phyloP scores from a whole-genome alignment of 2,797 vertebrate species.

The Geotrypetes seraphini region DNA sequence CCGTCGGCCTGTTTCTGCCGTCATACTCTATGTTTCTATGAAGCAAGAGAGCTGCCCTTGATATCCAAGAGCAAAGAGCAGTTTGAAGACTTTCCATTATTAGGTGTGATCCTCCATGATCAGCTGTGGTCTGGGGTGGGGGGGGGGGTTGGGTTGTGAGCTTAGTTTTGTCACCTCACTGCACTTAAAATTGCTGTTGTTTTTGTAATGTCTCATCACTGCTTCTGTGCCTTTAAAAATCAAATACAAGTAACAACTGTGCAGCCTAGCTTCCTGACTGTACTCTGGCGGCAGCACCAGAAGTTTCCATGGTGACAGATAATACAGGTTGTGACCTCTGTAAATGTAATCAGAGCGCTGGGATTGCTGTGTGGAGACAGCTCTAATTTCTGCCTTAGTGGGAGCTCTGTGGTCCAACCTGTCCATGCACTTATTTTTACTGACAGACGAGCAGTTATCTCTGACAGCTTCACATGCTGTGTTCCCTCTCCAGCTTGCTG shows the following conservation, averaged over 20 bases:
- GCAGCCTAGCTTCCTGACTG: slow-evolving; percentile 32
- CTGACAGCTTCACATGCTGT: slow-evolving; percentile 23
- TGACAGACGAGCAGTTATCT: slow-evolving; percentile 62
- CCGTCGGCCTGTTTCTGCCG: too few relatives aligned
- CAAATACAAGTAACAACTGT: slow-evolving; percentile 48
- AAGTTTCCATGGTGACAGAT: slow-evolving; percentile 66
- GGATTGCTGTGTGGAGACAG: slow-evolving; percentile 51
- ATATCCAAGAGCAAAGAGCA: too few relatives aligned
- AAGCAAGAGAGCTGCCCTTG: too few relatives aligned
- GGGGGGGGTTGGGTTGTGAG: slow-evolving; percentile 4
- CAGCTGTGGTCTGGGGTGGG: not conserved
- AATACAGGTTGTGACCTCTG: slow-evolving; percentile 60
- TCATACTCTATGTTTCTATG: too few relatives aligned
- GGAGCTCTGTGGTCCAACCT: slow-evolving; percentile 51
- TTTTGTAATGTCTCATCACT: not conserved
- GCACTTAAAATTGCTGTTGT: slow-evolving; percentile 11
- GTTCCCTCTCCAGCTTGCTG: slow-evolving; percentile 9
- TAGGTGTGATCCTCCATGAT: too few relatives aligned
- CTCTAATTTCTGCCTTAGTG: slow-evolving; percentile 49
- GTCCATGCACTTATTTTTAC: slow-evolving; percentile 19
- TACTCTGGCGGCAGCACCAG: slow-evolving; percentile 46
- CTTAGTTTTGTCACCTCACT: slow-evolving; percentile 15
- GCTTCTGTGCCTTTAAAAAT: slow-evolving; percentile 53
- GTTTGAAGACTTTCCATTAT: too few relatives aligned
- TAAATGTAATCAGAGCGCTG: slow-evolving; percentile 59